These are phyloP conservation scores for Mnemiopsis leidyi DNA, from an alignment of 37 sponge, comb jelly and placozoan genomes.

Conservation along the genomic window DNA sequence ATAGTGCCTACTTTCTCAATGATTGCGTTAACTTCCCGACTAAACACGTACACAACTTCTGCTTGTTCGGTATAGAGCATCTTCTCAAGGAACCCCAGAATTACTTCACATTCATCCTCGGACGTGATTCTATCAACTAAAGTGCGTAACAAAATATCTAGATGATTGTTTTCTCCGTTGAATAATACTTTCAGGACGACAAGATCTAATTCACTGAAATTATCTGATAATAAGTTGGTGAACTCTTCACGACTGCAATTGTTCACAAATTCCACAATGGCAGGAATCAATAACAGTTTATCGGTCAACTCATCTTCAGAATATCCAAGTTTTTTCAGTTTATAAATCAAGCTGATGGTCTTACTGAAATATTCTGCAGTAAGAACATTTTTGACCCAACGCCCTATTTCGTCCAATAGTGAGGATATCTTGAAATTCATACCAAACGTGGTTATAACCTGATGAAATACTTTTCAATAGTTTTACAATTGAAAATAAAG, in stretches of 20 bases:
- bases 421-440: neutral
- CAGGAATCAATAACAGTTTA: neutral
- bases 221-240: neutral
- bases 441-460: neutral
- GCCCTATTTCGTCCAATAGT: neutral
- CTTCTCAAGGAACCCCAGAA: neutral
- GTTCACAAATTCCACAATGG: neutral
- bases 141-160: neutral
- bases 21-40: neutral
- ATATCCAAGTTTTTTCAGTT: neutral
- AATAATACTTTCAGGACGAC: neutral
- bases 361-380: neutral
- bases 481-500: too few relatives aligned
- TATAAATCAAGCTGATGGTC: neutral
- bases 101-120: neutral
- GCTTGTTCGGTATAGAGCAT: neutral
- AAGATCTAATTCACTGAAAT: neutral
- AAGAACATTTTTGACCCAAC: neutral
- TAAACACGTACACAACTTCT: neutral
- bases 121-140: neutral
- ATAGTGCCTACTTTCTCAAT: neutral
- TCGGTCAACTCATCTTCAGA: neutral
- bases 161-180: neutral
- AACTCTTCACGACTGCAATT: neutral
- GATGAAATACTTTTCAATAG: too few relatives aligned